Evolutionary conservation across 2,888 invertebrate species (phyloP), one percentile per base, ranked within the genome.

Genomic region (Panorpa germanica): DNA sequence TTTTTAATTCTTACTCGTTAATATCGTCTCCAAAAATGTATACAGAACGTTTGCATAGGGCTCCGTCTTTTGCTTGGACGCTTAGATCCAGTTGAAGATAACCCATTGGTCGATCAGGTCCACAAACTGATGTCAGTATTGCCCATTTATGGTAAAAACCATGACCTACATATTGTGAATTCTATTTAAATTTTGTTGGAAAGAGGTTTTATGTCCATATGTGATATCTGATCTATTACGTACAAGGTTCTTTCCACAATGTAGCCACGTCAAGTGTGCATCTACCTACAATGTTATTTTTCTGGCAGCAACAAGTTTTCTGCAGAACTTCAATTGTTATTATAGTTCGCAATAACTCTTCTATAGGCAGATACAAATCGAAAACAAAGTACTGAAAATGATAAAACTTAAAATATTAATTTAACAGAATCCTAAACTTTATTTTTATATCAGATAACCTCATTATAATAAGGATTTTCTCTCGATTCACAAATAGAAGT

Each of bases 91-190:
- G 66, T 53, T 85, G 85, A 12, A 88, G 52, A 45, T 76, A 82
- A 2, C 86, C 88, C 38, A 68, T 66, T 1, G 66, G 57, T 1
- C 64, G 65, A 1, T 57, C 55, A 0, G 51, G 49, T 3, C 59
- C 57, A 38, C 64, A 18, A 70, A 64, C 0, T 74, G 71, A 33
- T 71, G 59, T 16, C 23, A 88, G 53, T 43, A 76, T 69, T 0
- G 75, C 80, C 88, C 88, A 90, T 53, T 85, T 85, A 46, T 81
- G 78, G 45, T 70, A 75, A 44, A 80, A 77, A 47, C 75, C 73
- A 44, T 77, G 85, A 53, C 75, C 81, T 71, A 49, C 32, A 31
- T 15, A 11, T 21, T 21, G 17, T 31, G 10, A 26, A 19, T 21
- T 15, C 9, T 8, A 19, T 12, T 7, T 27, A 14, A 24, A 5